A percentile compares a stretch with the other conserved stretches of the same genome.
phyloP scores from a whole-genome alignment of 1,140 invertebrate species.

The Anastrepha obliqua region DNA sequence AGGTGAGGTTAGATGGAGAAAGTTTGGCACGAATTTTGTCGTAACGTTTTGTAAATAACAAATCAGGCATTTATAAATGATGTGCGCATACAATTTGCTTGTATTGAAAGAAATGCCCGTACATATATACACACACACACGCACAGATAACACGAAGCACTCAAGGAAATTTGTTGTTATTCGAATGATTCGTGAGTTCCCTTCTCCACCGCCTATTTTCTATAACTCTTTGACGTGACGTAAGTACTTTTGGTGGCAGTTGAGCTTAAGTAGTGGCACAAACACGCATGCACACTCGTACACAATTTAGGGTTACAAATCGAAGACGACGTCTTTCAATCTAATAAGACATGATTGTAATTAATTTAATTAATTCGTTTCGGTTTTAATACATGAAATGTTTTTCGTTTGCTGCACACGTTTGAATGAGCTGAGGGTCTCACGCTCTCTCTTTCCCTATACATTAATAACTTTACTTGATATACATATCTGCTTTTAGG shows the following conservation, averaged over 20 bases:
- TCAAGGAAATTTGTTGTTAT: not conserved
- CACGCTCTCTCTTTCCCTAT: not conserved
- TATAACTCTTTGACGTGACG: constrained; percentile 31
- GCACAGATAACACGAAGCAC: no score
- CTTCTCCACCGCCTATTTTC: not conserved
- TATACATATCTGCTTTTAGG: constrained; percentile 24
- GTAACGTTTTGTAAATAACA: constrained; percentile 74
- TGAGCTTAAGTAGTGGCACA: constrained; percentile 9
- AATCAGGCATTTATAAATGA: constrained; percentile 75
- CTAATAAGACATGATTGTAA: constrained; percentile 75
- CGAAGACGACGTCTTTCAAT: constrained; percentile 60
- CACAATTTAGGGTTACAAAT: not conserved
- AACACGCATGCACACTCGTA: not conserved
- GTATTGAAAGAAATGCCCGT: not conserved
- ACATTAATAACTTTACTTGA: not conserved
- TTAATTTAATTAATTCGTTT: constrained; percentile 75
- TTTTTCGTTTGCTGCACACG: constrained; percentile 67
- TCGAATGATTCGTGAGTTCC: not conserved
- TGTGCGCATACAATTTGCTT: constrained; percentile 60
- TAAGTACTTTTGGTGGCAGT: constrained; percentile 17
- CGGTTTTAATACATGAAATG: constrained; percentile 74
- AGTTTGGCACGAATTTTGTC: constrained; percentile 47
- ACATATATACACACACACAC: not conserved
- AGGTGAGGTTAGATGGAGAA: not conserved
- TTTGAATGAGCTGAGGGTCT: not conserved